Percentiles rank a stretch among this genome's conserved stretches.
Conservation (phyloP, 1,140 invertebrate genomes). For the Pteromalus puparum region DNA sequence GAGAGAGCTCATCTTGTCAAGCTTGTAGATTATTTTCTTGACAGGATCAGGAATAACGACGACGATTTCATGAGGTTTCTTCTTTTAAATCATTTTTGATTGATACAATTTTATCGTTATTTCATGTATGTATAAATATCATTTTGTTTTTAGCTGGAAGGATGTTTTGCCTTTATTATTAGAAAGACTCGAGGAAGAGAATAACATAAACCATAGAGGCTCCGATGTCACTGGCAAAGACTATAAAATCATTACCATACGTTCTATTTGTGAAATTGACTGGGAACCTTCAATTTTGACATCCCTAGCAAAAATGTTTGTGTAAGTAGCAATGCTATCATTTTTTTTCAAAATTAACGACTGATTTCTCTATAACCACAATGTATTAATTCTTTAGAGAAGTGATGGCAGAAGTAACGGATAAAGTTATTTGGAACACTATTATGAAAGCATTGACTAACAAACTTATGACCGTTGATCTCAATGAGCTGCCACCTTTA, state of each 20-base stretch:
- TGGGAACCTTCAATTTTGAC: constrained; percentile 69
- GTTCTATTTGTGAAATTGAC: constrained; percentile 67
- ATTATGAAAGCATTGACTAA: constrained; percentile 69
- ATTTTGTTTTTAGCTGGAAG: constrained; percentile 71
- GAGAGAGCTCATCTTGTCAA: constrained; percentile 60
- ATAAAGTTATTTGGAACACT: constrained; percentile 64
- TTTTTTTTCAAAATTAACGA: background rate
- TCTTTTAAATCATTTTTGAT: constrained; percentile 17
- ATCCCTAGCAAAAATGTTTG: constrained; percentile 74
- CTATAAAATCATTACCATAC: constrained; percentile 73
- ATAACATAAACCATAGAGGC: constrained; percentile 68
- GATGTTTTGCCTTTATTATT: constrained; percentile 73
- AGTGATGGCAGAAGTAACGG: constrained; percentile 69
- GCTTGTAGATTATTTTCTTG: constrained; percentile 67
- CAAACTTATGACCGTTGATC: constrained; percentile 61
- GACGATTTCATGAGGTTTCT: constrained; percentile 64
- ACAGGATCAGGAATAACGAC: constrained; percentile 63
- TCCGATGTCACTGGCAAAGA: constrained; percentile 69
- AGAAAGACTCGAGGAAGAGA: constrained; percentile 71
- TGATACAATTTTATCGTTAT: background rate
- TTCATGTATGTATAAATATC: constrained; percentile 25
- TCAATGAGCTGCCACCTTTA: constrained; percentile 74
- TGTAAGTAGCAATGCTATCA: constrained; percentile 59
- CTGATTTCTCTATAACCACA: background rate
- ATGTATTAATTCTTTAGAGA: constrained; percentile 63